Conservation (phyloP, 1,140 invertebrate genomes). For the Augochlora pura region DNA sequence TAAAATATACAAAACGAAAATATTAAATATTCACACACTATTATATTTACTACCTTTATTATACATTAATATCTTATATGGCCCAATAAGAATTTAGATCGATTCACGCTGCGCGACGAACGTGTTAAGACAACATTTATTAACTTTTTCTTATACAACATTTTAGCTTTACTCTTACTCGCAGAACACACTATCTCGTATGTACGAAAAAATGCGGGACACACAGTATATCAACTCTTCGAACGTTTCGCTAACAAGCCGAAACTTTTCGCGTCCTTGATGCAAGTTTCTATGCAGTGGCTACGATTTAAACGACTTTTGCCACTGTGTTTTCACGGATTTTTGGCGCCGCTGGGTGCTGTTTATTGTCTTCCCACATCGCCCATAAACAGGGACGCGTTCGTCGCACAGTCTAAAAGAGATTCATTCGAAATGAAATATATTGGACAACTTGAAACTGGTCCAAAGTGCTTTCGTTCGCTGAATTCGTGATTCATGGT, state of each 20-base stretch:
- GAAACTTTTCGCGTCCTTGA: not conserved
- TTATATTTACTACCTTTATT: no score
- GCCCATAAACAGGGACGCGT: not conserved
- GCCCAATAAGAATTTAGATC: no score
- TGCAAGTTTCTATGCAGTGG: no score
- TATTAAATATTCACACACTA: no score
- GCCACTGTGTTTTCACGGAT: not conserved
- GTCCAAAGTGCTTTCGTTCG: constrained; percentile 52
- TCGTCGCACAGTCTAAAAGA: not conserved
- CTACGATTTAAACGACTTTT: not conserved
- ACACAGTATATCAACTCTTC: not conserved
- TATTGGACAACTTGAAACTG: constrained; percentile 34
- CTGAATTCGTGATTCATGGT: constrained; percentile 43
- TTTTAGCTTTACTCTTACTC: no score
- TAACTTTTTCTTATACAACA: no score
- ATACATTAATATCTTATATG: no score
- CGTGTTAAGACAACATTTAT: no score
- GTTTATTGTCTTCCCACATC: not conserved
- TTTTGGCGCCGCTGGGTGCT: not conserved
- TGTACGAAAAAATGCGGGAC: no score
- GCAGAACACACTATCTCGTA: no score
- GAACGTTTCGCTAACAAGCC: not conserved
- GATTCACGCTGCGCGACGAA: no score
- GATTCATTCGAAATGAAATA: constrained; percentile 31
- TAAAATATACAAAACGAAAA: no score